phyloP scores from a whole-genome alignment of 2,113 vertebrate genomes.

The Penelope pileata region DNA sequence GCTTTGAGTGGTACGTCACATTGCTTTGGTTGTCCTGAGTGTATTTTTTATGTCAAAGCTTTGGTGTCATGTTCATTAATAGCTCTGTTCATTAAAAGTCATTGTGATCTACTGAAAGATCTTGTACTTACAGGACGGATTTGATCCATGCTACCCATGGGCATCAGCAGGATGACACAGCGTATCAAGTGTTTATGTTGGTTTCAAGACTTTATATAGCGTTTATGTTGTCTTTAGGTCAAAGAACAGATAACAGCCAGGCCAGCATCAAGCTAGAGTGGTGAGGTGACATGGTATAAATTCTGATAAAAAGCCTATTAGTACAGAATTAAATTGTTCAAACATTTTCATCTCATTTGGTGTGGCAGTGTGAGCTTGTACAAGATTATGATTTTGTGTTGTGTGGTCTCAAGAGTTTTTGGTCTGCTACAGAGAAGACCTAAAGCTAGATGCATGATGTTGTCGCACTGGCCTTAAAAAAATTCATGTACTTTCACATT shows the following conservation, averaged over 20 bases:
- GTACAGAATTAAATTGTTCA: background rate
- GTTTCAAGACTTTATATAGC: background rate
- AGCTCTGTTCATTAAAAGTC: background rate
- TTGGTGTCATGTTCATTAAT: background rate
- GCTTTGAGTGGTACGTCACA: background rate
- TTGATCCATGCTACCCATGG: background rate
- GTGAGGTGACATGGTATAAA: background rate
- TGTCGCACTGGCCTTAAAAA: background rate
- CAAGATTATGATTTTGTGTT: background rate
- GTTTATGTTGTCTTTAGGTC: background rate
- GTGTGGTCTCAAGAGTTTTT: background rate
- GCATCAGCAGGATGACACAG: background rate
- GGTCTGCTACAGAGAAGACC: background rate
- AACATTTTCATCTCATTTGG: background rate
- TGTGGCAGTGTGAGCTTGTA: background rate
- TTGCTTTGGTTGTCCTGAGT: rapidly evolving
- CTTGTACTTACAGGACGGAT: background rate
- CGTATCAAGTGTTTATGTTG: background rate
- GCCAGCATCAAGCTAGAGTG: background rate
- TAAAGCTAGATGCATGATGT: background rate
- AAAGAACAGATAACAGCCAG: background rate
- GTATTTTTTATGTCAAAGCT: background rate
- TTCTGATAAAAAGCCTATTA: background rate
- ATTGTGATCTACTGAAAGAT: background rate
- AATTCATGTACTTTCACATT: background rate